Evolutionary conservation across 2,888 invertebrate species (phyloP), one percentile per base, ranked within the genome.

Genomic region (Phytoseiulus persimilis): DNA sequence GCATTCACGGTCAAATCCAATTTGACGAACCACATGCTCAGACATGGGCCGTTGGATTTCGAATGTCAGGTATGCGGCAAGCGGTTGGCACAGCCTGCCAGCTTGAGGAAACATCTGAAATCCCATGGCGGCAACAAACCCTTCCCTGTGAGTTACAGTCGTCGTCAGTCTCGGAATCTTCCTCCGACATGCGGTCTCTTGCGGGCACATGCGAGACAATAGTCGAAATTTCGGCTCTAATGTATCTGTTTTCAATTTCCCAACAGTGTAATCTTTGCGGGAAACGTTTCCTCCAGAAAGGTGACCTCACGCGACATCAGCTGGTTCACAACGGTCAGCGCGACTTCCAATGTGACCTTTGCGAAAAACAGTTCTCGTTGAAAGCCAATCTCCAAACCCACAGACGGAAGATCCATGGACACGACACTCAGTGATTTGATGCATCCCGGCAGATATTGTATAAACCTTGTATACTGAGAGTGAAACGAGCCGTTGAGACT

Each of bases 381-480:
- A 87, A 87, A 87, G 87, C 87, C 23, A 87, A 87, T 45, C 87
- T 87, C 23, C 87, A 87, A 32, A 87, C 87, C 11, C 87, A 87
- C 33, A 33, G 87, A n/a, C 32, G 87, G 45, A 87, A 87, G 31
- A 45, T 87, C 28, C 87, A 87, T 45, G 87, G 87, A n/a, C 87
- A 87, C 32, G 87, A 87, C 87, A 83, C 83, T 23, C 33, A 33
- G 28, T 33, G 83, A 33, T 31, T 14, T 9, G 31, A 83, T 31
- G 83, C 11, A 31, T 18, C 31, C 5, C 2, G 33, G 31, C 18
- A 23, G 31, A 31, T 31, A 83, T 83, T 83, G 83, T 83, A 33
- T 23, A 83, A 83, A 83, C 6, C 2, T 23, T 65, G 65, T 65
- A 65, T 28, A 65, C 46, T 11, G 46, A 6, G 46, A 14, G 14